Base-by-base conservation (phyloP, 2,888 invertebrate species). In the Agrilus mali region DNA sequence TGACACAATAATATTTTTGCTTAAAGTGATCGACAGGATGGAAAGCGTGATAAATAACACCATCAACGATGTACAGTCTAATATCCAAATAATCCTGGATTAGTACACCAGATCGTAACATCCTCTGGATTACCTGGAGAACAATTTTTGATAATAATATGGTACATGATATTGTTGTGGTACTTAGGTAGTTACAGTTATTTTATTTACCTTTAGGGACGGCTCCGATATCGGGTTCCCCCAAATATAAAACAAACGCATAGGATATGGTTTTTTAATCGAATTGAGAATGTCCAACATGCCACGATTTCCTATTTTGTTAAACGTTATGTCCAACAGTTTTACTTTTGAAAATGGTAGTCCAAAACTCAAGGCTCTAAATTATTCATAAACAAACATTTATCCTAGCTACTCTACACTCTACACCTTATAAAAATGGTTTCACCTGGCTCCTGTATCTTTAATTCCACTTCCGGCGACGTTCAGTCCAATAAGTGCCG, bases 271-370 rank as follows among this genome's bases (percentile, higher is more conserved):
- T 53, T 79, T 79, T 52, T 75, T 77, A 2, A 78, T 50, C 0
- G 73, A 68, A 48, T 75, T 69, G 36, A 80, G 60, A 36, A 80
- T 53, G 46, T 72, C 69, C 1, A 72, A 50, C 27, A 77, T 55
- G 10, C 78, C 77, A 20, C 49, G 45, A 47, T 78, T 74, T 2
- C 64, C 67, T 37, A 80, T 65, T 54, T 66, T 67, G 51, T 80
- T 80, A 36, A 71, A 53, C 0, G 72, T 68, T 4, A 80, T 61
- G 49, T 80, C 78, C 16, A 80, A 58, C 1, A 73, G 68, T 36
- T 73, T 60, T 7, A 80, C 57, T 64, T 69, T 75, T 0, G 78
- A 75, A 53, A 60, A 74, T 2, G 78, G 77, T 55, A 80, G 50
- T 1, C 69, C 69, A 36, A 68, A 69, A 56, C 73, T 73, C 35